Conservation (phyloP, 1,140 invertebrate species). For the Varroa destructor region DNA sequence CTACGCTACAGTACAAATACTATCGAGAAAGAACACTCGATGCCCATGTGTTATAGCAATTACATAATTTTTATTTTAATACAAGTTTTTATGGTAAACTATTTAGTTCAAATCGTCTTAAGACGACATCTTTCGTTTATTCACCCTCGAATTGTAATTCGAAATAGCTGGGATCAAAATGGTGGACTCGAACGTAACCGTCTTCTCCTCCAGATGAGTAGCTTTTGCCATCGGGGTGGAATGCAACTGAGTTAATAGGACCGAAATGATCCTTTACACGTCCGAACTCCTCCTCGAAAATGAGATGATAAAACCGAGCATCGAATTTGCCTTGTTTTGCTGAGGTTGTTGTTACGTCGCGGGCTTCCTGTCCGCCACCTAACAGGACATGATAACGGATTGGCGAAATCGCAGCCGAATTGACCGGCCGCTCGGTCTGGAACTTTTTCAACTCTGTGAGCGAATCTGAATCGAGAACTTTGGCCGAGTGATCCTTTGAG, state of each 20-base stretch:
- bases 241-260: conserved; percentile 94
- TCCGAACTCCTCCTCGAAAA: conserved; percentile 99
- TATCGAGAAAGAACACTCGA: too few species aligned
- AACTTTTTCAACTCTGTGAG: conserved; percentile 79
- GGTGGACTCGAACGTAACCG: conserved; percentile 89
- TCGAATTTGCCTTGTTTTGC: conserved; percentile 93
- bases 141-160: conserved; percentile 78
- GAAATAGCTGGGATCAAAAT: conserved; percentile 89
- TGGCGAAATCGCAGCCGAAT: conserved; percentile 88
- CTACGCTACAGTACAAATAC: too few species aligned
- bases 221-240: conserved; percentile 94
- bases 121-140: neutral
- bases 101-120: too few species aligned
- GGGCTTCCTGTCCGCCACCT: conserved; percentile 94
- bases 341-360: conserved; percentile 95
- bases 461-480: conserved; percentile 70
- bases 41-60: too few species aligned
- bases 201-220: conserved; percentile 96
- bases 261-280: conserved; percentile 98
- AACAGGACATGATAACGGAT: conserved; percentile 81
- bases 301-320: conserved; percentile 89
- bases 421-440: conserved; percentile 88
- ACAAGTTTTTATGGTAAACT: too few species aligned
- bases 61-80: too few species aligned
- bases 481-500: conserved; percentile 82